Percentiles rank a stretch among this genome's conserved stretches.
phyloP scores from a whole-genome alignment of 2,888 invertebrate species.

The Pyrrhia umbra region DNA sequence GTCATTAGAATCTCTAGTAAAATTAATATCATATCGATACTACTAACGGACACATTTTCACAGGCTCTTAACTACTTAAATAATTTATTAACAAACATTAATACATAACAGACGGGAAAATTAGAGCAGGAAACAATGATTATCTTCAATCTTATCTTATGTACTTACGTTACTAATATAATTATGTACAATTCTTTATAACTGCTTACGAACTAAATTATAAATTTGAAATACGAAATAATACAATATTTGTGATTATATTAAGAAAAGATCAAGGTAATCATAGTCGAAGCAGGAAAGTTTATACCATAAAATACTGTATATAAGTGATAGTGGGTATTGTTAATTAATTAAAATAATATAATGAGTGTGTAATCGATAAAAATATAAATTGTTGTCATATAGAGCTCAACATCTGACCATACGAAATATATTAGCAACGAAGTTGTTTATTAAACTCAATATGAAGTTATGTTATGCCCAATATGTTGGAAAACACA shows the following conservation, averaged over 20 bases:
- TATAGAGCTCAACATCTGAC: background rate
- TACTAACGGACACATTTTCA: conserved; percentile 37
- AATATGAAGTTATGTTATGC: background rate
- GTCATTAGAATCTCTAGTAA: conserved; percentile 26
- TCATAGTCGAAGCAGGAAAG: conserved; percentile 78
- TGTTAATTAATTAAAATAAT: conserved; percentile 1
- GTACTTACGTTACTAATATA: conserved; percentile 53
- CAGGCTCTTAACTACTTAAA: conserved; percentile 37
- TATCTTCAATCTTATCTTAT: conserved; percentile 87
- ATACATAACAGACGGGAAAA: conserved; percentile 59
- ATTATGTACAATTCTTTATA: conserved; percentile 61
- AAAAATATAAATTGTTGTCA: conserved; percentile 20
- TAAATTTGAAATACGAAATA: conserved; percentile 60
- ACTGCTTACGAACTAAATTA: conserved; percentile 58
- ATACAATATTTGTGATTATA: conserved; percentile 55
- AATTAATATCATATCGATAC: conserved; percentile 25
- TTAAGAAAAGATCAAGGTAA: conserved; percentile 88
- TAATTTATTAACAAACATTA: conserved; percentile 57
- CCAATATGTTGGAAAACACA: conserved; percentile 22
- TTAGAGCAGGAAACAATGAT: conserved; percentile 81
- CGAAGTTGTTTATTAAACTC: background rate
- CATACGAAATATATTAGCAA: conserved; percentile 3
- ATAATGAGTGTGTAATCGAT: background rate
- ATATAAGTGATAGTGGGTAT: conserved; percentile 16
- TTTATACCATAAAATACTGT: conserved; percentile 41